Evolutionary conservation across 2,797 vertebrate genomes (phyloP), one percentile per base, ranked within the genome.

Genomic region (Clarias fuscus): DNA sequence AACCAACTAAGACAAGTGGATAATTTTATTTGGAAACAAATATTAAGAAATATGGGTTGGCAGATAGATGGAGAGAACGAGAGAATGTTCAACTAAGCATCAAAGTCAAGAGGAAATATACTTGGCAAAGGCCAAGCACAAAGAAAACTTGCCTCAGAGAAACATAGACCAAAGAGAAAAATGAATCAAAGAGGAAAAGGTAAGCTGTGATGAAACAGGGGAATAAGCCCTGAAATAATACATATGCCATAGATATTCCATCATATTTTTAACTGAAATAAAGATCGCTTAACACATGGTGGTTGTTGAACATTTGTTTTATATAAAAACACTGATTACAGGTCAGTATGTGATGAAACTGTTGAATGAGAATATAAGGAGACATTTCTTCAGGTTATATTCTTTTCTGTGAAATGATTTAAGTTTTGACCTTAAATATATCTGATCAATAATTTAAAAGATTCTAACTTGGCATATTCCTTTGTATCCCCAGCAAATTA

Each of bases 21-120:
- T 90, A 89, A 90, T 86, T 91, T 90, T 89, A 83, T 86, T 82
- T 87, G 84, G 86, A 89, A 91, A 87, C 88, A 91, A 89, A 88
- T 81, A 86, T 83, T 86, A 89, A 84, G 82, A 81, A 87, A 75
- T 85, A 82, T 77, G 79, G 75, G 70, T 40, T 73, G 78, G 64
- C 72, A 81, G 85, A 86, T 86, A 86, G 82, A 86, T 27, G 75
- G 70, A 73, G 85, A 65, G 84, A 59, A 80, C 30, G 77, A 81
- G 87, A 86, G 86, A 84, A 88, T 71, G 88, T 72, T 88, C 87
- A 86, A 67, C 86, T 87, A 89, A 85, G 88, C 87, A 86, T 89
- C 86, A 90, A 91, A 91, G 88, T 90, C 88, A 88, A 53, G 84
- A 78, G 83, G 84, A 75, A 85, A 90, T 86, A 85, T 86, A 53